These are phyloP conservation scores for Colletes latitarsis DNA, from an alignment of 1,140 invertebrate species.

Conservation along the genomic window DNA sequence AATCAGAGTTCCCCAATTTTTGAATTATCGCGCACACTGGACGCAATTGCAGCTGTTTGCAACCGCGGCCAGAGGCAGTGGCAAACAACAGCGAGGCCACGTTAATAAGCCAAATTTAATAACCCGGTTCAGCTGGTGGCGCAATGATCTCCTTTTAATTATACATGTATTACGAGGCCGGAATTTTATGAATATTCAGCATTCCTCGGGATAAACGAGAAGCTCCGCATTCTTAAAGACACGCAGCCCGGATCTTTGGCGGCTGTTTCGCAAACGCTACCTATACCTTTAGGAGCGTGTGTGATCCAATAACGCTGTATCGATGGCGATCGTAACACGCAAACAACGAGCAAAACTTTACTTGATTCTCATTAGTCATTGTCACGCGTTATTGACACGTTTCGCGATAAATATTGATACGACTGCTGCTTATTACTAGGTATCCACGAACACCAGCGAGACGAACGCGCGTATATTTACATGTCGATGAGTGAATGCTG, in stretches of 20 bases:
- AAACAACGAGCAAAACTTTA: background rate
- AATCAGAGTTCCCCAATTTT: no score
- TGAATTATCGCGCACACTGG: no score
- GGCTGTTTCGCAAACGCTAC: background rate
- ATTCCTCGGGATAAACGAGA: background rate
- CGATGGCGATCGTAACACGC: background rate
- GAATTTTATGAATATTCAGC: constrained; percentile 38
- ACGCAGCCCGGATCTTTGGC: background rate
- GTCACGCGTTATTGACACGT: background rate
- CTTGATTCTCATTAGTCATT: constrained; percentile 6
- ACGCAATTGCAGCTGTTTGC: background rate
- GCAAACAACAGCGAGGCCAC: background rate
- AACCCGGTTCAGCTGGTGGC: background rate
- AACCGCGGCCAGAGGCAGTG: background rate
- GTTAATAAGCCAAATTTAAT: constrained; percentile 39
- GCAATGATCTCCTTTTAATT: constrained; percentile 23
- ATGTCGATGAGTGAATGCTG: background rate
- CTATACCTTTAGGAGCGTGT: no score
- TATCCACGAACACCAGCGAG: background rate
- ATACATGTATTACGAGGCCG: background rate
- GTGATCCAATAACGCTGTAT: background rate
- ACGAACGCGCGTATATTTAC: background rate
- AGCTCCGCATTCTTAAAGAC: background rate
- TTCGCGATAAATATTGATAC: background rate
- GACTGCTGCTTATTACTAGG: background rate